Conservation (phyloP, 2,888 invertebrate species). For the Isoperla grammatica region DNA sequence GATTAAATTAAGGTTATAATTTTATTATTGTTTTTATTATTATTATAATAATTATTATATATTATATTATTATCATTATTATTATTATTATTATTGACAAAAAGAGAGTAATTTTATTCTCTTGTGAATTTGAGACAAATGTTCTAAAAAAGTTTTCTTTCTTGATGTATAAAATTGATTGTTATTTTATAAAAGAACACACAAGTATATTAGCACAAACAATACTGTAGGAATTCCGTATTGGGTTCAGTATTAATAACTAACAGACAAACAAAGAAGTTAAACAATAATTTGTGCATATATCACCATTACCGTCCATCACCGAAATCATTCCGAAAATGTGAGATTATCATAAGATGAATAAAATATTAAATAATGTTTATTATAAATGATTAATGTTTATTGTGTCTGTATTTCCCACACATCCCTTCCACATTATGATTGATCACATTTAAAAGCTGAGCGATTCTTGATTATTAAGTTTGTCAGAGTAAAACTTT, state of each 20-base stretch:
- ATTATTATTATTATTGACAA: no score
- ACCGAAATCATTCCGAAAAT: conserved; percentile 10
- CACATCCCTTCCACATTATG: no score
- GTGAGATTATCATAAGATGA: conserved; percentile 13
- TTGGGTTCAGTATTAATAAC: not conserved
- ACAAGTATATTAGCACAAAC: not conserved
- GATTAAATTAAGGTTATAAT: conserved; percentile 6
- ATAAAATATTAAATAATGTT: conserved; percentile 7
- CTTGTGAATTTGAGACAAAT: conserved; percentile 2
- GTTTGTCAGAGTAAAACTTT: no score
- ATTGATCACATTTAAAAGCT: no score
- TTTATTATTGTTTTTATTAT: not conserved
- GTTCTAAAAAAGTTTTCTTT: not conserved
- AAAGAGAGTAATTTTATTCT: conserved; percentile 1
- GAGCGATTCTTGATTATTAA: no score
- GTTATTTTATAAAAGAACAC: not conserved
- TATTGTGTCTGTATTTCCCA: not conserved
- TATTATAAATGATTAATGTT: conserved; percentile 1
- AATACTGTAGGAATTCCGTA: not conserved
- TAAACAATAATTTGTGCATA: not conserved
- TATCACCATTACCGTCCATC: conserved; percentile 15
- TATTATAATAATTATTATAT: not conserved
- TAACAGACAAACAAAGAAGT: not conserved
- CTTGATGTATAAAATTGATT: not conserved
- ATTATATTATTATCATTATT: not conserved